Percentiles rank a stretch among this genome's conserved stretches.
These are phyloP conservation scores for Hyperoodon ampullatus DNA, from an alignment of 2,113 vertebrate species.

Conservation along the genomic window DNA sequence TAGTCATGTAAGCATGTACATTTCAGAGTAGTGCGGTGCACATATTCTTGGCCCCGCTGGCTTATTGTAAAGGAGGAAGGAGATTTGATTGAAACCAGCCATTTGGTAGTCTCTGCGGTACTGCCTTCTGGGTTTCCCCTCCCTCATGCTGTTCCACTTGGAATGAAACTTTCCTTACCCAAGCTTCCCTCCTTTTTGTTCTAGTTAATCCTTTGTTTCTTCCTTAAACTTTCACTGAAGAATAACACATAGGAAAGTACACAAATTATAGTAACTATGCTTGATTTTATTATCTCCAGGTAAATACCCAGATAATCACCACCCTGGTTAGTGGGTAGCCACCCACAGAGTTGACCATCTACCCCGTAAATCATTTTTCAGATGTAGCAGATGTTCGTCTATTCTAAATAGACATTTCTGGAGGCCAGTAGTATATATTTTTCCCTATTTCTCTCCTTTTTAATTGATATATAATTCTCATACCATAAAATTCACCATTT, in stretches of 20 bases:
- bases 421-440: not conserved
- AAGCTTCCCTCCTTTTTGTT: not conserved
- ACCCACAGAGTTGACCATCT: not conserved
- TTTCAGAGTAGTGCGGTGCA: not conserved
- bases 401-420: not conserved
- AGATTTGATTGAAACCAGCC: not conserved
- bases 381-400: not conserved
- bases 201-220: not conserved
- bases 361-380: not conserved
- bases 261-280: not conserved
- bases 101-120: not conserved
- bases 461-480: not conserved
- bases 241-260: not conserved
- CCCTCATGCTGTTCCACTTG: not conserved
- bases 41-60: not conserved
- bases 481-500: not conserved
- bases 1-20: not conserved
- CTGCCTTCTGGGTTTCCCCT: not conserved
- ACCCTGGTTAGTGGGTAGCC: not conserved
- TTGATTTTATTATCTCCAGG: not conserved
- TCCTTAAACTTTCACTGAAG: not conserved
- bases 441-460: not conserved
- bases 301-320: not conserved
- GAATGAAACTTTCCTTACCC: not conserved
- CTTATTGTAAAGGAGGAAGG: not conserved